Evolutionary conservation across 2,113 vertebrate species (phyloP).

Genomic region (Laterallus jamaicensis): DNA sequence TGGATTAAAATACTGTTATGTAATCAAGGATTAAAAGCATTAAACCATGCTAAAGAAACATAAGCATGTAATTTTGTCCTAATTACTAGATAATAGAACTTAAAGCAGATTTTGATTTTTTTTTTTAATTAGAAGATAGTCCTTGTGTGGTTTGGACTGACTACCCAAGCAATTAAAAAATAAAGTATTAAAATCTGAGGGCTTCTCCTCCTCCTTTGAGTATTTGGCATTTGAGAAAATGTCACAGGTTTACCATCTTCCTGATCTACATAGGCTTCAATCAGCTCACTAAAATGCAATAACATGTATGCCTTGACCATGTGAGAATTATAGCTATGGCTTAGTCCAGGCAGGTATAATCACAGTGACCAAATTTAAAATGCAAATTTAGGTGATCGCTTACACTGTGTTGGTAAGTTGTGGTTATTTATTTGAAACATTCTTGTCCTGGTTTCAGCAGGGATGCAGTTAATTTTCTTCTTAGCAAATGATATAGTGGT

Average conservation of each 20-base stretch:
- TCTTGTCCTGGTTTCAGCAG: too few species aligned
- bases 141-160: not conserved
- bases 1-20: not conserved
- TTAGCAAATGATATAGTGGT: too few species aligned
- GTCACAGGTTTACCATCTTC: not conserved
- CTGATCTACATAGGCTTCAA: not conserved
- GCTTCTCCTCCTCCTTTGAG: not conserved
- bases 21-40: constrained; percentile 26
- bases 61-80: not conserved
- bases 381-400: not conserved
- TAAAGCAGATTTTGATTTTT: not conserved
- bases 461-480: too few species aligned
- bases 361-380: not conserved
- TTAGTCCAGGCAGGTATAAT: not conserved
- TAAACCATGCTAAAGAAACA: not conserved
- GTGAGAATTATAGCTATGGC: not conserved
- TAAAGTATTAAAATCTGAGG: not conserved
- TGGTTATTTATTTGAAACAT: not conserved
- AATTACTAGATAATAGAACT: not conserved
- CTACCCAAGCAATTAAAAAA: not conserved
- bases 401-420: not conserved
- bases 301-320: not conserved
- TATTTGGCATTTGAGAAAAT: not conserved
- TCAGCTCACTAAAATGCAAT: not conserved
- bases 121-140: not conserved